Evolutionary conservation across 2,888 invertebrate species (phyloP).

Genomic region (Mythimna vitellina): DNA sequence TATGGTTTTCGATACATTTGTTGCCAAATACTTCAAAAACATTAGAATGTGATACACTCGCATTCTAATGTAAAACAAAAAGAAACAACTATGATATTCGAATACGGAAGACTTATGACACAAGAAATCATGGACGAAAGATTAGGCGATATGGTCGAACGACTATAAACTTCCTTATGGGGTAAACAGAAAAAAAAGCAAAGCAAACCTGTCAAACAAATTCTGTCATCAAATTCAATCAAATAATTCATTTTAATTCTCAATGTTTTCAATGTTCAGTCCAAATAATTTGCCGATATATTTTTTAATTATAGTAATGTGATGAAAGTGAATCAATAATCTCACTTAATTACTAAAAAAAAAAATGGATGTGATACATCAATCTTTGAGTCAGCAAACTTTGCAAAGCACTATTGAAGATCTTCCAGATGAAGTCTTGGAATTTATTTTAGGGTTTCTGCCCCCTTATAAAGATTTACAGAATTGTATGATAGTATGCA

Average conservation of each 20-base stretch:
- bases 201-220: constrained; percentile 30
- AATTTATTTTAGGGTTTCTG: constrained; percentile 96
- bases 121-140: too few relatives aligned
- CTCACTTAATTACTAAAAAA: constrained; percentile 39
- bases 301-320: constrained; percentile 53
- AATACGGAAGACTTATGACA: too few relatives aligned
- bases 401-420: constrained; percentile 90
- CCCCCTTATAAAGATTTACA: constrained; percentile 98
- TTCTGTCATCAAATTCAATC: constrained; percentile 62
- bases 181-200: too few relatives aligned
- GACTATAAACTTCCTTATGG: too few relatives aligned
- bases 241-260: constrained; percentile 47
- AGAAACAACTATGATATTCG: too few relatives aligned
- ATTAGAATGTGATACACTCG: too few relatives aligned
- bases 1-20: too few relatives aligned
- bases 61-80: too few relatives aligned
- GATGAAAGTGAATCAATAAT: constrained; percentile 51
- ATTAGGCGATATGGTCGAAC: too few relatives aligned
- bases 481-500: constrained; percentile 96
- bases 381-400: constrained; percentile 77
- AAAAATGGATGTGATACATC: constrained; percentile 83
- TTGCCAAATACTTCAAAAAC: too few relatives aligned
- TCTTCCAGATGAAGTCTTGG: constrained; percentile 98
- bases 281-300: constrained; percentile 43
- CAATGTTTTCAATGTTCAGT: constrained; percentile 64